Evolutionary conservation across 2,888 invertebrate genomes (phyloP).

Genomic region (Trichopria drosophilae): DNA sequence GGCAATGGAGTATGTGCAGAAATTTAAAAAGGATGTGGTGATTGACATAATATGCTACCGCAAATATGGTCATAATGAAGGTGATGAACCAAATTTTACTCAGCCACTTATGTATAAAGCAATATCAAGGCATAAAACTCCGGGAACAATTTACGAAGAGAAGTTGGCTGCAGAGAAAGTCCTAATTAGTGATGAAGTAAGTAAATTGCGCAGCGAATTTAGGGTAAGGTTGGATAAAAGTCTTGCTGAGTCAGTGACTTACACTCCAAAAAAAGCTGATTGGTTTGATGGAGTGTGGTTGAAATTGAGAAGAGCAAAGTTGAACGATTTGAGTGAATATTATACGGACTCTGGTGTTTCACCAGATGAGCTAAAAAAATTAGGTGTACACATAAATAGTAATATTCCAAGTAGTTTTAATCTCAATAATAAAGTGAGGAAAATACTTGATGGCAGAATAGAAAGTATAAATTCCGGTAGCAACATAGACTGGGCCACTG

Average conservation of each 20-base stretch:
- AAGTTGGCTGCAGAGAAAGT: constrained; percentile 21
- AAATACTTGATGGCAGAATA: constrained; percentile 21
- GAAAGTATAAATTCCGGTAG: constrained; percentile 19
- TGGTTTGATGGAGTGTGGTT: constrained; percentile 20
- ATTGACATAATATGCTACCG: constrained; percentile 13
- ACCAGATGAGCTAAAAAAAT: constrained; percentile 19
- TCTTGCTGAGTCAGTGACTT: constrained; percentile 21
- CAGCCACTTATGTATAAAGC: constrained; percentile 16
- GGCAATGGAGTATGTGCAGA: constrained; percentile 21
- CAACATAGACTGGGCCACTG: constrained; percentile 24
- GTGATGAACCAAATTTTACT: constrained; percentile 12
- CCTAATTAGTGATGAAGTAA: constrained; percentile 21
- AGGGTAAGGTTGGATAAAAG: constrained; percentile 20
- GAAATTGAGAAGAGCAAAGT: constrained; percentile 16
- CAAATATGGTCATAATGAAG: constrained; percentile 16
- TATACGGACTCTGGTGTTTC: constrained; percentile 17
- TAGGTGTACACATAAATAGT: constrained; percentile 17
- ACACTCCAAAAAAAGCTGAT: constrained; percentile 18
- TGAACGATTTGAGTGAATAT: constrained; percentile 20
- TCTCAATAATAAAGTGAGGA: constrained; percentile 19
- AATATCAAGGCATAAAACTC: constrained; percentile 25
- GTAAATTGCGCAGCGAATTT: constrained; percentile 22
- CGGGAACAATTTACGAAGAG: constrained; percentile 16
- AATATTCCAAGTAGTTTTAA: constrained; percentile 19
- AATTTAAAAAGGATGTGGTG: constrained; percentile 11